Evolutionary conservation across 2,797 vertebrate species (phyloP).

Genomic region (Odontamblyopus rebecca): DNA sequence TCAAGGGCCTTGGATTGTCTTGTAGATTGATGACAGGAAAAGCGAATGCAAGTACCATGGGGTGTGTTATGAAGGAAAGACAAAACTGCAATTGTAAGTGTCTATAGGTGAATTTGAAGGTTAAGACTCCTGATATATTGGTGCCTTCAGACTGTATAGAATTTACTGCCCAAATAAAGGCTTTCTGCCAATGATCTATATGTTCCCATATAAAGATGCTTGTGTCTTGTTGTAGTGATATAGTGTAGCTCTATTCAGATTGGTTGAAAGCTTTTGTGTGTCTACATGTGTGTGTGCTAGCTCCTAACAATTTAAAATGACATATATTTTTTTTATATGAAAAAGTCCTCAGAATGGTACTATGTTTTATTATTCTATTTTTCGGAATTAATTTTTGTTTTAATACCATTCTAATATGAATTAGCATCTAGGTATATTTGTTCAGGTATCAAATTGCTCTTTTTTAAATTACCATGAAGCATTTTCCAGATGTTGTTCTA

Average conservation of each 20-base stretch:
- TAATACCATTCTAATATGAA: too few relatives aligned
- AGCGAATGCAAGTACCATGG: constrained; percentile 53
- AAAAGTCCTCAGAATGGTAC: too few relatives aligned
- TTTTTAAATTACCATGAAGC: neutral
- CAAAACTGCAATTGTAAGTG: constrained; percentile 43
- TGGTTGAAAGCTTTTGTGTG: neutral
- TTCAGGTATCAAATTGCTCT: neutral
- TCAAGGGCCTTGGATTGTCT: constrained; percentile 64
- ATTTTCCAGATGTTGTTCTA: neutral
- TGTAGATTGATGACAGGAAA: constrained; percentile 69
- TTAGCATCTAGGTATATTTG: too few relatives aligned
- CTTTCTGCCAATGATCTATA: neutral
- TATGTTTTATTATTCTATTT: too few relatives aligned
- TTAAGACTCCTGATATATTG: constrained; percentile 1
- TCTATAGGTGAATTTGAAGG: constrained; percentile 5
- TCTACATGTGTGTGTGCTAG: neutral
- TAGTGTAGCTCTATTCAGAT: neutral
- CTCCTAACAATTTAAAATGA: too few relatives aligned
- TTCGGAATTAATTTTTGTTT: too few relatives aligned
- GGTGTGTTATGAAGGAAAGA: constrained; percentile 65
- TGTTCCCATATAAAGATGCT: neutral
- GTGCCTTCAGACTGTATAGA: neutral
- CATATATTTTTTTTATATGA: too few relatives aligned
- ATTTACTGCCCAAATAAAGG: neutral
- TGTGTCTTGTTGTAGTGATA: neutral